phyloP scores from a whole-genome alignment of 37 sponge, comb jelly and placozoan species.

The Geodia barretti region DNA sequence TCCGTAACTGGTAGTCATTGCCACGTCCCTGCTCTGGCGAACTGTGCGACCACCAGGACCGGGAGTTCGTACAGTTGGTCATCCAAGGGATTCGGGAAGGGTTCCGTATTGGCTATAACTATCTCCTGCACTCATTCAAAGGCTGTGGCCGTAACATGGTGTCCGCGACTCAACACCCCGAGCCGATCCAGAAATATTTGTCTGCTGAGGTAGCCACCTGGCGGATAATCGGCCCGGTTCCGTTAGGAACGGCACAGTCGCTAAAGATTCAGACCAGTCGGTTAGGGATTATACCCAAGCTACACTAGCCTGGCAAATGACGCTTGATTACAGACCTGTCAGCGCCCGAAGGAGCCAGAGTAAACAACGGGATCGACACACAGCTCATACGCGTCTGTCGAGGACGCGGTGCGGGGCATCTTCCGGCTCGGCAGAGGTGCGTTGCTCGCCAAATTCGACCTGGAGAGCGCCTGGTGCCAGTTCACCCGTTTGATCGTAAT shows the following conservation, averaged over 20 bases:
- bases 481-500: background rate
- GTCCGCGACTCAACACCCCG: background rate
- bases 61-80: slow-evolving; percentile 5
- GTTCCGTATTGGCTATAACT: slow-evolving; percentile 17
- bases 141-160: slow-evolving; percentile 5
- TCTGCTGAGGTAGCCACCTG: background rate
- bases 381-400: too few species aligned
- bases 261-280: background rate
- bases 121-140: background rate
- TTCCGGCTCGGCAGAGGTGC: background rate
- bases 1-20: too few species aligned
- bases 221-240: background rate
- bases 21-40: too few species aligned
- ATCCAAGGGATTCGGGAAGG: background rate
- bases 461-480: slow-evolving; percentile 4
- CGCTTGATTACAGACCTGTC: too few species aligned
- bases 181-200: slow-evolving; percentile 12
- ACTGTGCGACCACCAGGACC: slow-evolving; percentile 8
- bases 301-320: too few species aligned
- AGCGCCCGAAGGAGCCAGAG: too few species aligned
- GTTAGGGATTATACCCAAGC: too few species aligned
- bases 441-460: background rate
- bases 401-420: background rate
- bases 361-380: too few species aligned
- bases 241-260: background rate